Conservation (phyloP, 2,888 invertebrate genomes). For the Microplitis deprimator region DNA sequence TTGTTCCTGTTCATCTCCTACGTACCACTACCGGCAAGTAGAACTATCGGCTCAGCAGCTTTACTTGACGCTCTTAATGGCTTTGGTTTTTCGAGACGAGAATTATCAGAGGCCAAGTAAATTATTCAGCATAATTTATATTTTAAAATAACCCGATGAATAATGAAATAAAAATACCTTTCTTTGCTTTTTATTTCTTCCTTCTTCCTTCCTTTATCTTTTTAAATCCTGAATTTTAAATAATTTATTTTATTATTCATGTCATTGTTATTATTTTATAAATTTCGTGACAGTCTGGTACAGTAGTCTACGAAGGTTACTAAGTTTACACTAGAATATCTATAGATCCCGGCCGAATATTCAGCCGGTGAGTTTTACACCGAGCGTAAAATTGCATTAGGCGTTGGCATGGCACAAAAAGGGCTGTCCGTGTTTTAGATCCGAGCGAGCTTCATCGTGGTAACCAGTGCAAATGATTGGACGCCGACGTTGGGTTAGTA, state of each 20-base stretch:
- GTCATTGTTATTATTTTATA: no score
- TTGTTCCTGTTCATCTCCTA: neutral
- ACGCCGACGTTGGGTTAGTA: conserved; percentile 18
- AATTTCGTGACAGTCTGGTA: no score
- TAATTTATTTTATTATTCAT: neutral
- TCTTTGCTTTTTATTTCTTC: neutral
- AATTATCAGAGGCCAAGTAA: neutral
- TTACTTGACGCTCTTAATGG: conserved; percentile 18
- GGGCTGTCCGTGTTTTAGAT: conserved; percentile 16
- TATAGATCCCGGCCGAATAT: conserved; percentile 34
- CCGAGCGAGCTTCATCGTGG: conserved; percentile 27
- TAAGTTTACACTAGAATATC: neutral
- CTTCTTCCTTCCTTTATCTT: neutral
- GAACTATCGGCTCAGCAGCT: conserved; percentile 3
- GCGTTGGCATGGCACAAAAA: conserved; percentile 41
- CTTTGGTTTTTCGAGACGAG: neutral
- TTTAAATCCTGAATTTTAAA: neutral
- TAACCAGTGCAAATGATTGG: conserved; percentile 45
- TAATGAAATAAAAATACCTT: neutral
- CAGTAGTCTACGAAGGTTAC: no score
- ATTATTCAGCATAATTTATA: neutral
- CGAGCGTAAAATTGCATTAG: conserved; percentile 51
- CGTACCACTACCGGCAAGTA: neutral
- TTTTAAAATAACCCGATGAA: neutral
- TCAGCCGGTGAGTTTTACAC: conserved; percentile 41